These are phyloP conservation scores for Spicauda simplicius DNA, from an alignment of 2,888 invertebrate genomes.

Conservation along the genomic window DNA sequence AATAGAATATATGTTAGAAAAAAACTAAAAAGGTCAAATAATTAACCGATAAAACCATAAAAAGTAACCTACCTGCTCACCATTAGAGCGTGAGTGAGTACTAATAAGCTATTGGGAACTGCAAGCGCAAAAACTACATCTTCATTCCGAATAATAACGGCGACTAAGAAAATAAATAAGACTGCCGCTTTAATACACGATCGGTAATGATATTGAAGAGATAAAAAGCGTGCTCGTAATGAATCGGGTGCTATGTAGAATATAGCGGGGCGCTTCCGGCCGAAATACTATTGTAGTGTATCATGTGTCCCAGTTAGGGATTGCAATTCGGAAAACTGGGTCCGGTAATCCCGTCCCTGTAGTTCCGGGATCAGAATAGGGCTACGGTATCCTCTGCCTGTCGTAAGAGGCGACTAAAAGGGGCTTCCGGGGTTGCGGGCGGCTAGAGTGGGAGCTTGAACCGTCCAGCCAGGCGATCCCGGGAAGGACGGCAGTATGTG, in stretches of 20 bases:
- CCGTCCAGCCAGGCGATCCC: too few species aligned
- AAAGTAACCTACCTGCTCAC: conserved; percentile 49
- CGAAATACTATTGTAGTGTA: conserved; percentile 38
- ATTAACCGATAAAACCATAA: conserved; percentile 55
- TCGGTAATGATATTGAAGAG: conserved; percentile 64
- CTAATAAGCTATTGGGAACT: conserved; percentile 64
- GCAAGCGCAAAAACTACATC: conserved; percentile 68
- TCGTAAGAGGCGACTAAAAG: too few species aligned
- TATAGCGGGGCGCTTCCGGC: conserved; percentile 41
- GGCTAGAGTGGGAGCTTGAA: too few species aligned
- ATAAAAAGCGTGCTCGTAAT: conserved; percentile 45
- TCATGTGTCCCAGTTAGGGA: conserved; percentile 6
- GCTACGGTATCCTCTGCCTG: too few species aligned
- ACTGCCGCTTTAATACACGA: conserved; percentile 66
- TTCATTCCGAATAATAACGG: conserved; percentile 72
- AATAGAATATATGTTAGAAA: background rate
- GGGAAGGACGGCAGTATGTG: too few species aligned
- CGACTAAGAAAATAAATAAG: conserved; percentile 71
- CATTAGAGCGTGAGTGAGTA: conserved; percentile 60
- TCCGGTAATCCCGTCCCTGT: too few species aligned
- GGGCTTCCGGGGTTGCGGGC: too few species aligned
- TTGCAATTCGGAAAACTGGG: too few species aligned
- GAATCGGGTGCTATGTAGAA: conserved; percentile 21
- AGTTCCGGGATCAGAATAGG: too few species aligned
- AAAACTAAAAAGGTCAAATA: conserved; percentile 53